These are phyloP conservation scores for Standfussiana lucernea DNA, from an alignment of 2,888 invertebrate species.

Conservation along the genomic window DNA sequence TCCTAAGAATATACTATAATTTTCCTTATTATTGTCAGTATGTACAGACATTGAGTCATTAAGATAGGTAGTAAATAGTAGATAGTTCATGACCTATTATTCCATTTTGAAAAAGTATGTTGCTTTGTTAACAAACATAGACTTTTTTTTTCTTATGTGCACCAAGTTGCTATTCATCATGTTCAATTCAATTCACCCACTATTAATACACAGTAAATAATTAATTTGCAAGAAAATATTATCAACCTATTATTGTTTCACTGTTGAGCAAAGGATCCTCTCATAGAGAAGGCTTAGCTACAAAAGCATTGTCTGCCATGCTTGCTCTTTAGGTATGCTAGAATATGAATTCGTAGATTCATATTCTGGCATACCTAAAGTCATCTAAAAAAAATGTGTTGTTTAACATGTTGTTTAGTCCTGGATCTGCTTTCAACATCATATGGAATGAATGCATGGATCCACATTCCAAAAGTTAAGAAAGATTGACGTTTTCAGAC, in stretches of 20 bases:
- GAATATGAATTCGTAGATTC: too few species aligned
- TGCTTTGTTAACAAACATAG: neutral
- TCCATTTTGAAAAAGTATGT: neutral
- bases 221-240: neutral
- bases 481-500: neutral
- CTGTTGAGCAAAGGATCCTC: neutral
- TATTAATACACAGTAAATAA: neutral
- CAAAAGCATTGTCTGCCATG: neutral
- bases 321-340: too few species aligned
- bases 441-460: too few species aligned
- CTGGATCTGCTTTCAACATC: too few species aligned
- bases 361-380: too few species aligned
- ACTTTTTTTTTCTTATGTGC: neutral
- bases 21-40: slow-evolving; percentile 4
- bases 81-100: neutral
- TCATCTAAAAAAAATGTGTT: too few species aligned
- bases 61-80: too few species aligned
- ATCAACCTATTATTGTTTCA: neutral
- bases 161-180: neutral
- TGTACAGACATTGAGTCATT: neutral
- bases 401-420: too few species aligned
- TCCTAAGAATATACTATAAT: neutral
- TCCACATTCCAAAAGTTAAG: too few species aligned
- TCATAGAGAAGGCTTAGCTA: neutral
- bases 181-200: neutral